Evolutionary conservation across 2,888 invertebrate genomes (phyloP).

Genomic region (Acleris emargana): DNA sequence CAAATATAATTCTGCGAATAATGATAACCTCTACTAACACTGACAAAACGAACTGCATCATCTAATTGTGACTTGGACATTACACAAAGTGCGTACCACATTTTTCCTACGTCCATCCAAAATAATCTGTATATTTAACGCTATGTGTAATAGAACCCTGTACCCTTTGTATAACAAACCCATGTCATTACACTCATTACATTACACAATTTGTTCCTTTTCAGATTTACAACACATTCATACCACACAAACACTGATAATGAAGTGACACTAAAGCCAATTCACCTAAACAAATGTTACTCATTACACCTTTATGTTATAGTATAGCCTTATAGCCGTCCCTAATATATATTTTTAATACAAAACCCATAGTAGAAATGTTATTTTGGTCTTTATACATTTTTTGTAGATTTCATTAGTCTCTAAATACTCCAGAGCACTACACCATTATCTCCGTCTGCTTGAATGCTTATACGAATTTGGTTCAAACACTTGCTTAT

Average conservation of each 20-base stretch:
- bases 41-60: too few species aligned
- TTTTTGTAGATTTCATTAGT: conserved; percentile 2
- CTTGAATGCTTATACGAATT: conserved; percentile 22
- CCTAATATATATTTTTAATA: neutral
- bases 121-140: too few species aligned
- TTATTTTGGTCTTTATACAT: neutral
- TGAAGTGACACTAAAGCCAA: neutral
- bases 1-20: too few species aligned
- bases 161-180: neutral
- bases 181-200: conserved; percentile 2
- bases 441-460: conserved; percentile 8
- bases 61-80: too few species aligned
- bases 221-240: conserved; percentile 4
- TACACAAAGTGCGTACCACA: too few species aligned
- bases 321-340: too few species aligned
- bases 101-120: too few species aligned
- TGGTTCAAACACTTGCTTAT: too few species aligned
- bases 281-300: neutral
- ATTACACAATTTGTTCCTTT: conserved; percentile 10
- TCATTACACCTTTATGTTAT: neutral
- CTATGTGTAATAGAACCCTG: neutral
- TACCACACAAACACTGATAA: neutral
- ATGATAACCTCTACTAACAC: too few species aligned
- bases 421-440: conserved; percentile 10
- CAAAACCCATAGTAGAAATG: neutral